Base-by-base conservation (phyloP, 2,113 vertebrate genomes). In the Grantiella picta region DNA sequence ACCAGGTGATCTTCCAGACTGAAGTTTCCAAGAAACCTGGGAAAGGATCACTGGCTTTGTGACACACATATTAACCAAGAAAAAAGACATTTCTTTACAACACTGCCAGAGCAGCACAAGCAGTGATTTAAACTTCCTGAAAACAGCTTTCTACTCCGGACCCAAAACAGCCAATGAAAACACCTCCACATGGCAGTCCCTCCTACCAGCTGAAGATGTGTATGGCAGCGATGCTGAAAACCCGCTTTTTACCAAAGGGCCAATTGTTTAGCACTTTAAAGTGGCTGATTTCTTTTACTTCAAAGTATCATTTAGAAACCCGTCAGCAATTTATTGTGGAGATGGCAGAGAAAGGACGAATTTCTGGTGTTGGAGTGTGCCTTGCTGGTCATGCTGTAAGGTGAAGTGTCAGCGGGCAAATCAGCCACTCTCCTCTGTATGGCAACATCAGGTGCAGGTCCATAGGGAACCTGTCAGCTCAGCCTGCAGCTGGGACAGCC, bases 321-420 rank as follows among this genome's bases (percentile, higher is more conserved):
- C 27, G 29, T 23, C 35, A 54, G 35, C 15, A 64, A 3, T 64
- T 72, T 47, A 5, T 17, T 12, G 27, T 16, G 15, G 76, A 50
- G 42, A n/a, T 18, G 15, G 27, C 31, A 61, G 70, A 54, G 56
- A 38, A 70, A 63, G 42, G 13, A 45, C 2, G 1, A 36, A 9
- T 15, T 52, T 13, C 29, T 6, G 8, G 28, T 27, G 12, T 2
- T 59, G 70, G n/a, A 42, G 33, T 7, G 11, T 0, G 23, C 31
- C 13, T n/a, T 15, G 22, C 13, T 2, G 21, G 53, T 16, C 27
- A 4, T 0, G 3, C 52, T n/a, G 12, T 8, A 9, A 42, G 49
- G 20, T 12, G 11, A 20, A 27, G 25, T 4, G 33, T 5, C 2
- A 3, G 76, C 8, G 42, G 50, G 33, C 63, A 69, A 36, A 19